Conservation (phyloP, 2,797 vertebrate genomes). For the Austrolebias charrua region DNA sequence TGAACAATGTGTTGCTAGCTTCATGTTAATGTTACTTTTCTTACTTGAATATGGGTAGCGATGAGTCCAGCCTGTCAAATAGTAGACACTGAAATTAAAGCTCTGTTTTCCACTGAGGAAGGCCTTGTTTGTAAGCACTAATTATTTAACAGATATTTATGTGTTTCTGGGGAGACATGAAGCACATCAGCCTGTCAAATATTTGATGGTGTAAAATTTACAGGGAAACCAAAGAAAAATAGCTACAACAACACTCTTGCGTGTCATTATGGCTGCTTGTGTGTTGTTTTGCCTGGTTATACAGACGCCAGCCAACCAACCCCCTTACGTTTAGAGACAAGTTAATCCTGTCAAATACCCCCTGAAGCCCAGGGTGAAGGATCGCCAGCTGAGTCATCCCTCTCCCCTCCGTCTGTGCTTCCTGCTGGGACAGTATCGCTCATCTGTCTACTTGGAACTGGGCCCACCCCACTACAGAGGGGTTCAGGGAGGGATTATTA, state of each 20-base stretch:
- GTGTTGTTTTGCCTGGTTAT: conserved; percentile 28
- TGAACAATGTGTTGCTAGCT: conserved; percentile 21
- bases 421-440: conserved; percentile 43
- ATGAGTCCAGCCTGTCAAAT: conserved; percentile 12
- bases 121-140: conserved; percentile 43
- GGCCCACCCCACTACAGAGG: conserved; percentile 40
- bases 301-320: conserved; percentile 11
- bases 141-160: conserved; percentile 35
- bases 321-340: conserved; percentile 20
- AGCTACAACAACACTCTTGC: not conserved
- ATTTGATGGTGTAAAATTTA: not conserved
- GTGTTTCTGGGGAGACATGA: conserved; percentile 42
- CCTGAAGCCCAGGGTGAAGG: conserved; percentile 44
- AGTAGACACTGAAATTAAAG: not conserved
- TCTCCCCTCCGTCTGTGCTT: conserved; percentile 23
- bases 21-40: not conserved
- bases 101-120: conserved; percentile 21
- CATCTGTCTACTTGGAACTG: conserved; percentile 67
- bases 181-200: conserved; percentile 20
- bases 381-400: conserved; percentile 65
- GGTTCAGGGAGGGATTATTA: conserved; percentile 27
- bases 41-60: not conserved
- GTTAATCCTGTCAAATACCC: conserved; percentile 52
- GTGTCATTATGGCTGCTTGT: conserved; percentile 4
- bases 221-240: not conserved